Percentiles rank a stretch among this genome's conserved stretches.
These are phyloP conservation scores for Morpho achilles DNA, from an alignment of 2,888 invertebrate species.

Conservation along the genomic window DNA sequence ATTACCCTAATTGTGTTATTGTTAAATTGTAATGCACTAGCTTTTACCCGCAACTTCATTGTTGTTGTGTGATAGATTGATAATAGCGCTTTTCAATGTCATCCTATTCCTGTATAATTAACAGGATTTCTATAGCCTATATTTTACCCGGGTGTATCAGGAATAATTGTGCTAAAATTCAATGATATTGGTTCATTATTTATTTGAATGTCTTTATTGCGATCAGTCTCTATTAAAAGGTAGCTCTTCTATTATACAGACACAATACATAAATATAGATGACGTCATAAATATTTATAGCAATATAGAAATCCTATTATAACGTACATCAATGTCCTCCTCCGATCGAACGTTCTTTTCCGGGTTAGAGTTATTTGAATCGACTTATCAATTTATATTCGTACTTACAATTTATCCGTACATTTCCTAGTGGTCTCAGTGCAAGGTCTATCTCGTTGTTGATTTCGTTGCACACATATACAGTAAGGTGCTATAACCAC, in stretches of 20 bases:
- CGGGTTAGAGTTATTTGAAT: constrained; percentile 27
- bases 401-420: constrained; percentile 27
- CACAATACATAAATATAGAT: too few species aligned
- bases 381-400: constrained; percentile 28
- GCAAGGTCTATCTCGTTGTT: constrained; percentile 32
- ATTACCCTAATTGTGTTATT: constrained; percentile 9
- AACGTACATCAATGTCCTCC: constrained; percentile 5
- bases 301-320: constrained; percentile 3
- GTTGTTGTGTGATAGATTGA: too few species aligned
- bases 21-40: not conserved
- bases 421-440: constrained; percentile 31
- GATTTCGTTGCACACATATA: constrained; percentile 24
- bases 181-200: too few species aligned
- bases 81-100: too few species aligned
- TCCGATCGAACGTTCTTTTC: constrained; percentile 23
- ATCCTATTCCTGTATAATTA: too few species aligned
- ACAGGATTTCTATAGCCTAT: too few species aligned
- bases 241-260: too few species aligned
- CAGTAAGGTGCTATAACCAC: constrained; percentile 11
- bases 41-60: too few species aligned
- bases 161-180: too few species aligned
- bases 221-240: too few species aligned
- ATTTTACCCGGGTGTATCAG: too few species aligned
- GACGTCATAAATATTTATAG: not conserved
- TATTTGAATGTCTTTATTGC: too few species aligned